These are phyloP conservation scores for Hirundichthys speculiger DNA, from an alignment of 2,113 vertebrate genomes.

Conservation along the genomic window DNA sequence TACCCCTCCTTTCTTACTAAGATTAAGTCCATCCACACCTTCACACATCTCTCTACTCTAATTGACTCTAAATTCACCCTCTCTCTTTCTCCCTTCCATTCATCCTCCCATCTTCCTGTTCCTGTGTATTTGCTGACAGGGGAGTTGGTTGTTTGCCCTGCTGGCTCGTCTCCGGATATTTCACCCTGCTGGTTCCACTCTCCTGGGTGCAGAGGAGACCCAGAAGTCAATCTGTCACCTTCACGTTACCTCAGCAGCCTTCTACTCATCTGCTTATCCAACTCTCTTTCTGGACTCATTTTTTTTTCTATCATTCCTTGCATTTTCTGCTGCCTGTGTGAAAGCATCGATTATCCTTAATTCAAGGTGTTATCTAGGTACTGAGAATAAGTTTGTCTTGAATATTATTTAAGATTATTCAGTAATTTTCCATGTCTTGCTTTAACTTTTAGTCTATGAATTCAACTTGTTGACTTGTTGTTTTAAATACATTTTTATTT, in stretches of 20 bases:
- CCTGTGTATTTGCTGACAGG: constrained; percentile 51
- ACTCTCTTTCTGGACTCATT: neutral
- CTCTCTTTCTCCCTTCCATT: neutral
- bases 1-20: neutral
- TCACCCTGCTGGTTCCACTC: constrained; percentile 14
- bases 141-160: constrained; percentile 33
- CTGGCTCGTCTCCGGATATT: constrained; percentile 42
- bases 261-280: neutral
- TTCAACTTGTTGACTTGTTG: too few species aligned
- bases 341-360: too few species aligned
- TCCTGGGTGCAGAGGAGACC: constrained; percentile 36
- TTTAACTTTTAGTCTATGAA: too few species aligned
- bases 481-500: too few species aligned
- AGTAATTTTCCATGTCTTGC: too few species aligned
- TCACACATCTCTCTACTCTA: constrained; percentile 15
- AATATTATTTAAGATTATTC: too few species aligned
- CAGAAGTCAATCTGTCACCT: constrained; percentile 53
- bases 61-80: constrained; percentile 19
- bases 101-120: constrained; percentile 8
- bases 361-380: too few species aligned
- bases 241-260: constrained; percentile 44
- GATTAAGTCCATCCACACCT: constrained; percentile 16
- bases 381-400: too few species aligned
- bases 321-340: neutral
- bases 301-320: neutral